Evolutionary conservation across 2,888 invertebrate genomes (phyloP), one percentile per base, ranked within the genome.

Genomic region (Aphidoletes aphidimyza): DNA sequence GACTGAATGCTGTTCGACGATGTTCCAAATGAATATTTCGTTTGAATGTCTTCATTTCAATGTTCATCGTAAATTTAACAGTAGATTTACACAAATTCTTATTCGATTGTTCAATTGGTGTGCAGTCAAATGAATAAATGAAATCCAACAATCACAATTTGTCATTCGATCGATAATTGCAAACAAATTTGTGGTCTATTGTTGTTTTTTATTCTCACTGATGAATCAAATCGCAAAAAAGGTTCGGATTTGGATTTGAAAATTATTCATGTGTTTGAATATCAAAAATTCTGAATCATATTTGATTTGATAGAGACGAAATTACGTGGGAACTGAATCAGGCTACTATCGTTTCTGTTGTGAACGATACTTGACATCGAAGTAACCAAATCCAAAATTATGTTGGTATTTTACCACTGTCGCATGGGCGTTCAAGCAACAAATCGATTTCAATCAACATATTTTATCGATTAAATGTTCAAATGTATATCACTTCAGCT

Each of bases 391-490:
- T 14, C 47, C n/a, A 0, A 54, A 54, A 14, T 30, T 30, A 30
- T 69, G 22, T 30, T 30, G 30, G 30, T 3, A 69, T 26, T 30
- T 2, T 69, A 11, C 69, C 69, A 30, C 69, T 6, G 26, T 69
- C 22, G 17, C 14, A 30, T 30, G 54, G 30, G n/a, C 17, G 8
- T 69, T 17, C 30, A n/a, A 3, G n/a, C 17, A 14, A 14, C 69
- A 69, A 34, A 69, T 11, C 30, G 69, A 69, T 69, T 69, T n/a
- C 69, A 30, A 69, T 69, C 69, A 69, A 54, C n/a, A 54, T 54
- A 22, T 54, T 54, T 54, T 54, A 69, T 69, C 30, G 69, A 69
- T n/a, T n/a, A n/a, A n/a, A n/a, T n/a, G n/a, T n/a, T n/a, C n/a
- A n/a, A n/a, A n/a, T n/a, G n/a, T n/a, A n/a, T n/a, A n/a, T n/a